Evolutionary conservation across 2,797 vertebrate genomes (phyloP), one percentile per base, ranked within the genome.

Genomic region (Brachyalestes nurse): DNA sequence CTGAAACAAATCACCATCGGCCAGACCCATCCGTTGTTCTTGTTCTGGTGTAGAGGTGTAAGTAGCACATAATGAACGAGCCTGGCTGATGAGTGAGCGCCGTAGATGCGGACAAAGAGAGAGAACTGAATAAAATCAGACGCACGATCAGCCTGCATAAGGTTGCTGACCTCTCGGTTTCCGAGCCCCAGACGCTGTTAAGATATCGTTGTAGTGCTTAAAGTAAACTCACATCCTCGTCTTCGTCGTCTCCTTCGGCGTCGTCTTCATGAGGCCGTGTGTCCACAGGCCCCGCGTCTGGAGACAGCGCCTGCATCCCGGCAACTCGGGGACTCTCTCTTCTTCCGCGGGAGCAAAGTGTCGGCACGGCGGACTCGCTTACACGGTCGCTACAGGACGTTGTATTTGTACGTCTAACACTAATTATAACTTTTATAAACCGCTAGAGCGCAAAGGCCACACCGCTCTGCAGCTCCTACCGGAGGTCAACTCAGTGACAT

Each of bases 191-290:
- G 51, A 60, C 10, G 7, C 5, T 60, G n/a, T 60, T 60, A 60
- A 60, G 51, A 6, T 19, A 17, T 17, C 3, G 8, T 0, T 21
- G 25, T 5, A 51, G 17, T 0, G 1, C 8, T 38, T 5, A 28
- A 53, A 17, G 0, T 34, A 19, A 16, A 34, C 75, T 65, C 77
- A 95, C 94, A 75, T 94, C 94, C 81, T 95, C 95, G 73, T 95
- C 94, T 74, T 95, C 95, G 71, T 95, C 94, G 67, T 95, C 94
- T 80, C 87, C 89, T 81, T 95, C 95, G 38, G 95, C 93, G 80
- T 95, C 94, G 83, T 93, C 91, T 87, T 93, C 93, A 0, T 88
- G 93, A 40, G 93, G 91, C 71, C 93, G 93, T 25, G 87, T 88
- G 12, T 91, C 87, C 81, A 92, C 90, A 72, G 93, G 93, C 89